Evolutionary conservation across 2,888 invertebrate species (phyloP).

Genomic region (Xestia rhomboidea): DNA sequence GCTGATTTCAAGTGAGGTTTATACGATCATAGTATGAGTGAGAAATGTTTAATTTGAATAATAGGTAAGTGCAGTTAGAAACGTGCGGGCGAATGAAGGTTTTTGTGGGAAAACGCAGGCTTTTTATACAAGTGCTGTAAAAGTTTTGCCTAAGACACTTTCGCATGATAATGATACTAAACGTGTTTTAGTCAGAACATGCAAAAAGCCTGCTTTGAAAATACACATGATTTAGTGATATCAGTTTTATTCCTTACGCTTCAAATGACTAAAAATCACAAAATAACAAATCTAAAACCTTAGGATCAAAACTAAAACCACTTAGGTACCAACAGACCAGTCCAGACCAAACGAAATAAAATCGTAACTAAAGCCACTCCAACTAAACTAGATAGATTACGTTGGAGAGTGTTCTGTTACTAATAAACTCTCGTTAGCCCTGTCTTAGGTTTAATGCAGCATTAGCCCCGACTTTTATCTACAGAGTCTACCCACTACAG

Average conservation of each 20-base stretch:
- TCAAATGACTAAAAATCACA: neutral
- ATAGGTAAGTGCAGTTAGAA: neutral
- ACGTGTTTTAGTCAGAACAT: neutral
- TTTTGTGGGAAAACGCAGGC: neutral
- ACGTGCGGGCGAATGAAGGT: no score
- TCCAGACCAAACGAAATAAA: constrained; percentile 36
- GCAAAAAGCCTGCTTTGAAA: neutral
- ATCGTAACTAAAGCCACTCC: constrained; percentile 39
- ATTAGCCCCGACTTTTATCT: constrained; percentile 63
- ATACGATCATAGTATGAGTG: constrained; percentile 5
- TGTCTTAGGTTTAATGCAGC: constrained; percentile 62
- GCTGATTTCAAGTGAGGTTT: constrained; percentile 24
- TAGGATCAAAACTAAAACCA: constrained; percentile 13
- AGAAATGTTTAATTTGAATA: constrained; percentile 8
- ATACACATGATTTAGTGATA: neutral
- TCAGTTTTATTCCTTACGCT: no score
- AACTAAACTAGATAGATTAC: constrained; percentile 58
- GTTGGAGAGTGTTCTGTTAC: constrained; percentile 58
- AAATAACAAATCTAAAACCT: neutral
- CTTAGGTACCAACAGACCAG: neutral
- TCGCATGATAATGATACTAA: neutral
- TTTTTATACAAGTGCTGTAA: neutral
- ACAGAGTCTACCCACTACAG: constrained; percentile 56
- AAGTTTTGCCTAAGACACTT: neutral
- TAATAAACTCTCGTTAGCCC: constrained; percentile 67